phyloP scores from a whole-genome alignment of 2,113 vertebrate genomes.

The Proteles cristata region DNA sequence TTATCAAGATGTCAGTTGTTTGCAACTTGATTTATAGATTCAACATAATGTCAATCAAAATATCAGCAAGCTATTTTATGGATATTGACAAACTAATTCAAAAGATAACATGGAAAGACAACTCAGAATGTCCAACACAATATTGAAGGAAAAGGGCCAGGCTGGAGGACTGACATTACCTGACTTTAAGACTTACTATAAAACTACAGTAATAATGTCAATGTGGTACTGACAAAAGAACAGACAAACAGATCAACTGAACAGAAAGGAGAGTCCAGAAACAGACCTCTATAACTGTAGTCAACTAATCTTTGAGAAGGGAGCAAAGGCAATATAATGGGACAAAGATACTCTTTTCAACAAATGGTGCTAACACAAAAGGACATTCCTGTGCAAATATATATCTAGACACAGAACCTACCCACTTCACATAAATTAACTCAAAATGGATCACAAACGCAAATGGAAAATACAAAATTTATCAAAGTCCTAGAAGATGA shows the following conservation, averaged over 20 bases:
- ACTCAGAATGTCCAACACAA: neutral
- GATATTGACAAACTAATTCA: neutral
- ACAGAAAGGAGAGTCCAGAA: neutral
- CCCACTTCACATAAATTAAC: neutral
- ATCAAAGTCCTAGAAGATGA: neutral
- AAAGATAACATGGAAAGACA: neutral
- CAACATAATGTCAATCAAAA: neutral
- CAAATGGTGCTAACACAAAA: neutral
- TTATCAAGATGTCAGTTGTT: neutral
- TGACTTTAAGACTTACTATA: neutral
- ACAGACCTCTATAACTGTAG: neutral
- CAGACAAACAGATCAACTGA: neutral
- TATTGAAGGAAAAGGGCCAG: neutral
- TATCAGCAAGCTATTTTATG: neutral
- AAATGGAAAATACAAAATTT: neutral
- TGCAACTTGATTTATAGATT: neutral
- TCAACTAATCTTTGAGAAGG: neutral
- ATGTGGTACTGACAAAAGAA: neutral
- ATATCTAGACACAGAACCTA: neutral
- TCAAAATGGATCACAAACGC: neutral
- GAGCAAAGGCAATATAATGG: neutral
- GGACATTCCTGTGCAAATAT: neutral
- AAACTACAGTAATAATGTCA: neutral
- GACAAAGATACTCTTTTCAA: neutral
- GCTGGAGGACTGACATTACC: neutral